These are phyloP conservation scores for Phortica magna DNA, from an alignment of 2,888 invertebrate species.

Conservation along the genomic window DNA sequence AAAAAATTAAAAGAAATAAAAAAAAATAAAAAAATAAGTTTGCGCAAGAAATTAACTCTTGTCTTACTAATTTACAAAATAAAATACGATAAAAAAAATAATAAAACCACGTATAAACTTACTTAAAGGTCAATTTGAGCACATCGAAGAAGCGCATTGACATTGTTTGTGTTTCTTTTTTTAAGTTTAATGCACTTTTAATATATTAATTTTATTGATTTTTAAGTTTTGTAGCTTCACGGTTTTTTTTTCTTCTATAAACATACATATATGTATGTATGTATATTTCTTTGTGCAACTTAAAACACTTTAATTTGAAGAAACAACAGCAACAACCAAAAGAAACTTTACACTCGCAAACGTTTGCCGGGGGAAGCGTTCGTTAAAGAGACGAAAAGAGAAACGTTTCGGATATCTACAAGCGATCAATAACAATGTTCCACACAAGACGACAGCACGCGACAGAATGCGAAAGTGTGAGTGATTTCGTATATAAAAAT, in stretches of 20 bases:
- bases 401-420: not conserved
- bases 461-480: not conserved
- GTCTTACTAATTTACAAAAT: slow-evolving; percentile 38
- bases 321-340: not conserved
- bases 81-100: slow-evolving; percentile 30
- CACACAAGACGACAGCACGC: not conserved
- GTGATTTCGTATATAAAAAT: not conserved
- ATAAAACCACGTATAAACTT: slow-evolving; percentile 54
- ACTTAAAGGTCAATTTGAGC: slow-evolving; percentile 72
- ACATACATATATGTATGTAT: not conserved
- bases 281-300: not conserved
- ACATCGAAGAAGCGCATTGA: slow-evolving; percentile 67
- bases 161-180: slow-evolving; percentile 48
- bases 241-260: not conserved
- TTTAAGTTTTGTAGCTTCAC: not conserved
- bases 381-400: no score
- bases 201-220: slow-evolving; percentile 19
- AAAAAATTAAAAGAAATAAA: slow-evolving; percentile 50
- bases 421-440: not conserved
- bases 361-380: no score
- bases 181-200: slow-evolving; percentile 18
- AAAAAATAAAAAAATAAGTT: slow-evolving; percentile 49
- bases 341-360: no score
- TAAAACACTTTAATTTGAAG: not conserved
- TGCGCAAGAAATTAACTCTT: slow-evolving; percentile 66